Evolutionary conservation across 2,113 vertebrate species (phyloP), one percentile per base, ranked within the genome.

Genomic region (Micronycteris hirsuta): DNA sequence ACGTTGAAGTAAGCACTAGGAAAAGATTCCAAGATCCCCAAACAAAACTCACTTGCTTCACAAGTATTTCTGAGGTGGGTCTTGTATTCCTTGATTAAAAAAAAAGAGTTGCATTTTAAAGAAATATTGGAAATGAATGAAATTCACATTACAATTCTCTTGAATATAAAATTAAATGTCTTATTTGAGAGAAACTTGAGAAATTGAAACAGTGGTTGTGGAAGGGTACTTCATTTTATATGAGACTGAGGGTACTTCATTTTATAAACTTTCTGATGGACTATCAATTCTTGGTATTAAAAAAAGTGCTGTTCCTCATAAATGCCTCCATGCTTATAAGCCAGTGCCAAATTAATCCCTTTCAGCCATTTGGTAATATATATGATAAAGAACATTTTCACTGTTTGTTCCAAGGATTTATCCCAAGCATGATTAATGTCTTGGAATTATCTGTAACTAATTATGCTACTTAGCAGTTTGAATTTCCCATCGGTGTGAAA

Each of bases 391-490:
- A 96, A 82, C 90, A 96, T 91, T 96, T 97, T 96, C 68, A 96
- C 9, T 94, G 95, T 97, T 97, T 97, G 67, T 97, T 97, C 90
- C 82, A 97, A 83, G 86, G 95, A 96, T 97, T 98, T 97, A 96
- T 91, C 65, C 88, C 74, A 89, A 96, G 88, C 89, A 94, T 97
- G 95, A 97, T 97, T 96, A 97, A 97, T 97, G 86, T 88, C 91
- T 97, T 96, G 63, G 94, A 97, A 96, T 97, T 97, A 96, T 97
- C 89, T 92, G 73, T 94, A 96, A 95, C 96, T 96, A 97, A 97
- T 97, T 97, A 96, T 86, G 86, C 68, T 97, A 93, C 91, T 97
- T 97, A 97, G 94, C 85, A 94, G 31, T 93, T 96, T 93, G 88
- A 96, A 84, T 89, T 86, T 97, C 93, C 95, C 94, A 93, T 96